Base-by-base conservation (phyloP, 2,797 vertebrate genomes). In the Premnoplex brunnescens region DNA sequence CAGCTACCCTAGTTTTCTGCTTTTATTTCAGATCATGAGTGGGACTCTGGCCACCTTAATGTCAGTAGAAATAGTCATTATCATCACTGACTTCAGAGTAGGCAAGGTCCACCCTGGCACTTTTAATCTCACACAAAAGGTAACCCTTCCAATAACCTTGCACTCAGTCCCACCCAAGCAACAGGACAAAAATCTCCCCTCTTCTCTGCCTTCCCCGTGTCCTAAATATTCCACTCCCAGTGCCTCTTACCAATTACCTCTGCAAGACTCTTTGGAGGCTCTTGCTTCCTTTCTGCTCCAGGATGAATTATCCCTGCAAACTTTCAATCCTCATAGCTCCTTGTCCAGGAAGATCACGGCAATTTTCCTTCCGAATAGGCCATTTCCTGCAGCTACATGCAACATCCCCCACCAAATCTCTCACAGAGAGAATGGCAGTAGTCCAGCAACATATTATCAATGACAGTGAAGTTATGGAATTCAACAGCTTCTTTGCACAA, bases 321-420 rank as follows among this genome's bases (percentile, higher is more conserved):
- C 80, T 91, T 89, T 88, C 52, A 94, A 59, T 95, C 52, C 78
- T 94, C 64, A 82, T 67, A 87, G 68, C 85, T 89, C 75, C 92
- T 88, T 88, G 77, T 90, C 71, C 52, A 34, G 85, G 63, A 95
- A 93, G 75, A 91, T 79, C 88, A 79, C 46, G 78, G 74, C 64
- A 83, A 88, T 95, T 97, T 94, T 93, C 77, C 66, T 92, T 93
- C 72, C 56, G 87, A 95, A 94, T 90, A 87, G 71, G 39, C 79
- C 52, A 77, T 87, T 96, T 95, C 80, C 91, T 96, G 75, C 69
- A 88, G 93, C 85, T 90, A 89, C 3, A 3, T 54, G 72, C 66
- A 92, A 76, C 54, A 55, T 21, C 21, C 36, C 8, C 60, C 36
- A 32, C 62, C 55, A 69, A 59, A 88, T 73, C 49, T 89, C 71